A percentile compares a stretch with the other conserved stretches of the same genome.
These are phyloP conservation scores for Pangasius krempfi DNA, from an alignment of 2,797 vertebrate genomes.

Conservation along the genomic window DNA sequence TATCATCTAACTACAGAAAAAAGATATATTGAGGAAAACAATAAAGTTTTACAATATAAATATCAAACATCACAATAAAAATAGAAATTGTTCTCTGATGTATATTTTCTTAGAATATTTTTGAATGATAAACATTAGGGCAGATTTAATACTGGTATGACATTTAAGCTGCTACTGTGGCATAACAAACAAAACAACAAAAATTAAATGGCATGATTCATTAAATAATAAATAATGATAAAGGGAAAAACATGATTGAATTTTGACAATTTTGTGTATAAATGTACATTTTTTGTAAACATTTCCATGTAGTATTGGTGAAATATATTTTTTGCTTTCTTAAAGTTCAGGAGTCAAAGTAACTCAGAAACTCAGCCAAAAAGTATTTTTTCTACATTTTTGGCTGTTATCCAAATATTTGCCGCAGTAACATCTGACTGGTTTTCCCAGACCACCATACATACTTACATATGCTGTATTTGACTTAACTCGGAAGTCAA, in stretches of 20 bases:
- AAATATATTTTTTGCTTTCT: not conserved
- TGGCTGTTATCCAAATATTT: not conserved
- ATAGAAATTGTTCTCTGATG: not conserved
- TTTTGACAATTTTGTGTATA: not conserved
- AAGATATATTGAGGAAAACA: not conserved
- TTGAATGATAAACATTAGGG: not conserved
- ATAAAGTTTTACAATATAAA: not conserved
- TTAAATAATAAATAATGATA: no score
- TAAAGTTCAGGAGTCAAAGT: not conserved
- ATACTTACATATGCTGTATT: not conserved
- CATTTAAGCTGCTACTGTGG: not conserved
- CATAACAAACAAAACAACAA: not conserved
- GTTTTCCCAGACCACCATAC: not conserved
- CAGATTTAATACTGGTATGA: not conserved
- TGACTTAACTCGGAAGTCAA: not conserved
- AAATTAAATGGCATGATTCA: not conserved
- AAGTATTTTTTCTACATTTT: not conserved
- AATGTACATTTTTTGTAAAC: not conserved
- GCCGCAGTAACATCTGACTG: not conserved
- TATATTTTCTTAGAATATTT: not conserved
- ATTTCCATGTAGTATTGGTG: not conserved
- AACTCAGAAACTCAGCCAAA: not conserved
- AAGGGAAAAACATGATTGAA: not conserved
- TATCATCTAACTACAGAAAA: not conserved
- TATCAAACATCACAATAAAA: not conserved